phyloP scores from a whole-genome alignment of 2,888 invertebrate genomes.

The Sylvicola cinctus region DNA sequence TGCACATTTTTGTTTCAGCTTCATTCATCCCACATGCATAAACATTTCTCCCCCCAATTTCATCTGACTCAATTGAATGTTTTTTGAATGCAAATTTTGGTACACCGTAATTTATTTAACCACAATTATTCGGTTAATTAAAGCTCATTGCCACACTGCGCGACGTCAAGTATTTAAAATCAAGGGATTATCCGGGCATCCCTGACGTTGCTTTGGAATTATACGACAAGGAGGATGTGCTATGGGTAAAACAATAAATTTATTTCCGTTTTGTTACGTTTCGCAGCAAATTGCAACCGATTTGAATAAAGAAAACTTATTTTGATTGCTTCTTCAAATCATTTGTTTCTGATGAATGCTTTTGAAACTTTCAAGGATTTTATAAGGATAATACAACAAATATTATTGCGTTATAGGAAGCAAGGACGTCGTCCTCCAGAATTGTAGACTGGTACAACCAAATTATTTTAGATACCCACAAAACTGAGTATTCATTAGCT shows the following conservation, averaged over 20 bases:
- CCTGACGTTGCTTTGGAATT: slow-evolving; percentile 16
- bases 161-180: not conserved
- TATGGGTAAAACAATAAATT: not conserved
- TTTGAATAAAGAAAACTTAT: no score
- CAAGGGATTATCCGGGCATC: slow-evolving; percentile 8
- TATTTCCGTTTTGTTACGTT: not conserved
- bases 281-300: no score
- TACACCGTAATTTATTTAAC: not conserved
- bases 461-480: slow-evolving; percentile 46
- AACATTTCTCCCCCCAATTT: no score
- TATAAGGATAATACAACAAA: not conserved
- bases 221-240: slow-evolving; percentile 12
- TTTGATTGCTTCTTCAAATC: no score
- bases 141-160: not conserved
- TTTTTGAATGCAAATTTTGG: no score
- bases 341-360: no score
- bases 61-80: no score
- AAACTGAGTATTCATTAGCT: slow-evolving; percentile 60
- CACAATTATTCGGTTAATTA: not conserved
- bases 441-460: slow-evolving; percentile 69
- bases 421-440: slow-evolving; percentile 15
- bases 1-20: no score
- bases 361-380: no score
- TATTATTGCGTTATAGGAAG: not conserved
- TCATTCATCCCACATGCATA: no score